Percentiles rank a stretch among this genome's conserved stretches.
Evolutionary conservation across 2,888 invertebrate genomes (phyloP).

Genomic region (Sclerodermus sp.): DNA sequence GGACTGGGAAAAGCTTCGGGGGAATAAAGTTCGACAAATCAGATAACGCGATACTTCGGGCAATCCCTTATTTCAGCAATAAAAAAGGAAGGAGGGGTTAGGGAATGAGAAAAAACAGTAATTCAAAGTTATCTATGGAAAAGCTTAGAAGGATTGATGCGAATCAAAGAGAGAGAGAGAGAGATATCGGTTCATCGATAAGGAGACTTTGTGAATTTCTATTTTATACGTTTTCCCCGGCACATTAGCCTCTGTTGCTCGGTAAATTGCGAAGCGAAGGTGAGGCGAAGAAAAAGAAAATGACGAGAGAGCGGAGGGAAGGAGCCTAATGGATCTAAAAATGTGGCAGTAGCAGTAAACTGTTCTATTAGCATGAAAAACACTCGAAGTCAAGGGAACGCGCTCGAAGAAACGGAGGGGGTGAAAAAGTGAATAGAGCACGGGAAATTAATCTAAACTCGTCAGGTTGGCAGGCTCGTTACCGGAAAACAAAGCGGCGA

Average conservation of each 20-base stretch:
- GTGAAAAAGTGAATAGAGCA: neutral
- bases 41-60: no score
- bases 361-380: neutral
- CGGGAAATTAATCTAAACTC: neutral
- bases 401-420: neutral
- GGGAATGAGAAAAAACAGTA: no score
- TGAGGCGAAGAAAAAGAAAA: neutral
- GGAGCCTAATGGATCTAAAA: slow-evolving; percentile 1
- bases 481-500: slow-evolving; percentile 20
- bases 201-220: neutral
- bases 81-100: no score
- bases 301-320: neutral
- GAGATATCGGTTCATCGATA: neutral
- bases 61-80: no score
- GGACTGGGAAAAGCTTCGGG: no score
- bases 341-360: neutral
- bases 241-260: no score
- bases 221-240: no score
- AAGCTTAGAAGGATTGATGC: no score
- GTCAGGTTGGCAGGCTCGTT: slow-evolving; percentile 10
- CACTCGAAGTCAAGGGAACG: neutral
- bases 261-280: neutral
- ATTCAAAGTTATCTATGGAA: no score
- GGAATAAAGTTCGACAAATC: no score
- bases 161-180: no score